Evolutionary conservation across 2,113 vertebrate species (phyloP), one percentile per base, ranked within the genome.

Genomic region (Butorides virescens): DNA sequence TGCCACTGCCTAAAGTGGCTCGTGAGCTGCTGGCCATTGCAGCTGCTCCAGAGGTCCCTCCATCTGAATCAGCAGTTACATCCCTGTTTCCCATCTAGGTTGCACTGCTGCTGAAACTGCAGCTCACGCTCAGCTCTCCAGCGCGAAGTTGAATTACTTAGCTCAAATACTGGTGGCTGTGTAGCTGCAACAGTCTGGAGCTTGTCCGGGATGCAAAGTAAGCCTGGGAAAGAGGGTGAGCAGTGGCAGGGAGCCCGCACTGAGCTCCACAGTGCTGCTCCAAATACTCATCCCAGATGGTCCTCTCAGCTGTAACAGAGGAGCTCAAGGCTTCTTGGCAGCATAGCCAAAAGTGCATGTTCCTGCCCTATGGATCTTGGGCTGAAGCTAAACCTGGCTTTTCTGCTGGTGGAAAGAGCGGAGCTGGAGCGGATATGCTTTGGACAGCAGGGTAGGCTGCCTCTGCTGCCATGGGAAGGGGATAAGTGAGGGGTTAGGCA

Each of bases 401-500:
- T 91, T 34, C 67, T 56, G 22, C 30, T 52, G 34, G 4, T 73
- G 49, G 50, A 37, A 86, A 32, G 26, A 11, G 39, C 36, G 44
- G 39, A 52, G 10, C 26, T 70, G 34, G n/a, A 13, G 4, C 39
- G 27, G 19, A 19, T 36, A 32, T 22, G 15, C 30, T 46, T 74
- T 46, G 26, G 30, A 76, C 19, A 15, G 16, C 46, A 76, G 23
- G 14, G 8, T 23, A 76, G 53, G 13, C 30, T 70, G 20, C 32
- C 56, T 49, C 53, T 62, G 39, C 46, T 53, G 71, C 61, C 55
- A 7, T 7, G 7, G 70, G 56, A 68, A 88, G 10, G 34, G 29
- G 5, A 42, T 25, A 62, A 73, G 17, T 0, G 0, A 36, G 17
- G 9, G 7, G 6, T 39, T 15, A 30, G 34, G 53, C 26, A 74